These are phyloP conservation scores for Rhinatrema bivittatum DNA, from an alignment of 2,797 vertebrate genomes.

Conservation along the genomic window DNA sequence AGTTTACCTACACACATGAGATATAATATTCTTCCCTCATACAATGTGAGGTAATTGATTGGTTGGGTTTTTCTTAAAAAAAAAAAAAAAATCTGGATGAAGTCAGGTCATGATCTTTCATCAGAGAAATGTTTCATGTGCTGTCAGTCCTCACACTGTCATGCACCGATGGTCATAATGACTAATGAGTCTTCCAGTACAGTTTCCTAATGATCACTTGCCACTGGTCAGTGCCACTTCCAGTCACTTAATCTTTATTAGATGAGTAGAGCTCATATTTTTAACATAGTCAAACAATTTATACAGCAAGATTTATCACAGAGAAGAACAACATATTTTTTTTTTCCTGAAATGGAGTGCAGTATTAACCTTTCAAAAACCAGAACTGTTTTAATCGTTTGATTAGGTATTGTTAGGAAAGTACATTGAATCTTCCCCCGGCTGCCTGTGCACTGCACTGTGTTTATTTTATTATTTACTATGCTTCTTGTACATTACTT, in stretches of 20 bases:
- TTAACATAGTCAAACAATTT: no score
- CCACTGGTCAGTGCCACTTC: not conserved
- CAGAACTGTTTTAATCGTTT: no score
- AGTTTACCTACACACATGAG: not conserved
- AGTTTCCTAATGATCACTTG: not conserved
- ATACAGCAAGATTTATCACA: no score
- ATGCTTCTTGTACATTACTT: no score
- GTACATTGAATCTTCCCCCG: no score
- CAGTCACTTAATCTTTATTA: fast-evolving
- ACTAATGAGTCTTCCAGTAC: not conserved
- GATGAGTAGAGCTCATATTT: no score
- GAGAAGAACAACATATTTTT: no score
- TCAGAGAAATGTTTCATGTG: not conserved
- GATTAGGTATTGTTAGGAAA: no score
- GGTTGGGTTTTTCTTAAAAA: not conserved
- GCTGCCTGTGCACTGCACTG: no score
- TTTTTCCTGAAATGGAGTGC: no score
- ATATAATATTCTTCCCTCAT: not conserved
- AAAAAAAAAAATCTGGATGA: not conserved
- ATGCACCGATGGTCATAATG: not conserved
- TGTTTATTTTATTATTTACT: no score
- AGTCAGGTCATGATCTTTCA: fast-evolving
- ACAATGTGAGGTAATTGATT: fast-evolving
- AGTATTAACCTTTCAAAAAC: no score
- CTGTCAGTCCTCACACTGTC: not conserved